Evolutionary conservation across 92 coral and sea anemone genomes (phyloP).

Genomic region (Palythoa heliodiscus): DNA sequence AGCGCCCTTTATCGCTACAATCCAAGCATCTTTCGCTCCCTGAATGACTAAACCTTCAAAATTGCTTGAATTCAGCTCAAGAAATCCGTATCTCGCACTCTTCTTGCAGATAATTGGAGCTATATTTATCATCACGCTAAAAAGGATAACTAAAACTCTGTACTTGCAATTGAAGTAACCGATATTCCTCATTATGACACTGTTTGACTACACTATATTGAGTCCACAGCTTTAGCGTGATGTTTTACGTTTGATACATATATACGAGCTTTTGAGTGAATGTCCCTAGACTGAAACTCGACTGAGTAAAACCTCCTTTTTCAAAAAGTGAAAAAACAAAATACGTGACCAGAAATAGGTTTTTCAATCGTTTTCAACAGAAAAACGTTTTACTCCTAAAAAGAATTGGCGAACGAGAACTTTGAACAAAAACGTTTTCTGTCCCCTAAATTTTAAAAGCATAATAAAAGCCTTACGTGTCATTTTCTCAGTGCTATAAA

Average conservation of each 20-base stretch:
- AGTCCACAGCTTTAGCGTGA: not conserved
- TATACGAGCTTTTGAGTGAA: not conserved
- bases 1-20: conserved; percentile 77
- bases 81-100: conserved; percentile 51
- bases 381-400: not conserved
- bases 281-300: not conserved
- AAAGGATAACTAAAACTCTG: not conserved
- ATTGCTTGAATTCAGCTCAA: conserved; percentile 59
- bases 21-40: conserved; percentile 83
- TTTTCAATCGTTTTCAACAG: not conserved
- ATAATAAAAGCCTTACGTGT: not conserved
- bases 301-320: too few species aligned
- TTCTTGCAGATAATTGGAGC: not conserved
- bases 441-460: not conserved
- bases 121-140: not conserved
- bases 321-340: not conserved
- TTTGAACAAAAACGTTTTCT: not conserved
- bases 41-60: conserved; percentile 67
- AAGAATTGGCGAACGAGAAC: not conserved
- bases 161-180: not conserved
- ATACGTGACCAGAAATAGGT: not conserved
- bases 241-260: not conserved
- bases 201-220: too few species aligned
- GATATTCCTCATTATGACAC: not conserved
- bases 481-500: not conserved